A percentile compares a stretch with the other conserved stretches of the same genome.
phyloP scores from a whole-genome alignment of 2,888 invertebrate species.

The Papilio demoleus region DNA sequence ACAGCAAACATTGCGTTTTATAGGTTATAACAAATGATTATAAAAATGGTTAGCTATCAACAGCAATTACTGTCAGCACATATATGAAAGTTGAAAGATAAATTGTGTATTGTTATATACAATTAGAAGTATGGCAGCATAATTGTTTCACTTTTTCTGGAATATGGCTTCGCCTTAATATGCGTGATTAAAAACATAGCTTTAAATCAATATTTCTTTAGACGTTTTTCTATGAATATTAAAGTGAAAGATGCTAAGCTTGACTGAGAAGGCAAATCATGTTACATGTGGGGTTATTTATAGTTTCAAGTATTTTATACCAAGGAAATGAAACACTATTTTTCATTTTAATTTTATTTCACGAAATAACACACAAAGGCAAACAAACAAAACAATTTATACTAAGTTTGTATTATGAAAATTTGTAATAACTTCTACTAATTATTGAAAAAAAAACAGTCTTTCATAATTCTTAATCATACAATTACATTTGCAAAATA shows the following conservation, averaged over 20 bases:
- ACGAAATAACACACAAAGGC: neutral
- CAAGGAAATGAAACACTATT: too few relatives aligned
- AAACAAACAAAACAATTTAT: neutral
- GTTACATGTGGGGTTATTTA: too few relatives aligned
- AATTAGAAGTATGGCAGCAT: neutral
- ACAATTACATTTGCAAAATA: too few relatives aligned
- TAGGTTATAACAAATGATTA: neutral
- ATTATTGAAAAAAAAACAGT: too few relatives aligned
- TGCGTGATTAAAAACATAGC: neutral
- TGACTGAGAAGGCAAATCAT: too few relatives aligned
- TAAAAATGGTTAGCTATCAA: neutral
- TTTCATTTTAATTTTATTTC: neutral
- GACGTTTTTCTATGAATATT: too few relatives aligned
- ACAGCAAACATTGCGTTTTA: neutral
- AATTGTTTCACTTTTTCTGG: neutral
- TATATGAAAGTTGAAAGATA: conserved; percentile 42
- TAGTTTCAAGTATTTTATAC: too few relatives aligned
- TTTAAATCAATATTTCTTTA: neutral
- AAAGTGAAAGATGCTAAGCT: too few relatives aligned
- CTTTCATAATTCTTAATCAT: too few relatives aligned
- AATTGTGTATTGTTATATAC: conserved; percentile 29
- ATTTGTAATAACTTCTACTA: too few relatives aligned
- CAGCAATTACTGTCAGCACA: conserved; percentile 62
- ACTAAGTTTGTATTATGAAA: neutral
- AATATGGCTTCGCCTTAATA: neutral